Conservation (phyloP, 2,888 invertebrate species). For the Drosophila meridiana region DNA sequence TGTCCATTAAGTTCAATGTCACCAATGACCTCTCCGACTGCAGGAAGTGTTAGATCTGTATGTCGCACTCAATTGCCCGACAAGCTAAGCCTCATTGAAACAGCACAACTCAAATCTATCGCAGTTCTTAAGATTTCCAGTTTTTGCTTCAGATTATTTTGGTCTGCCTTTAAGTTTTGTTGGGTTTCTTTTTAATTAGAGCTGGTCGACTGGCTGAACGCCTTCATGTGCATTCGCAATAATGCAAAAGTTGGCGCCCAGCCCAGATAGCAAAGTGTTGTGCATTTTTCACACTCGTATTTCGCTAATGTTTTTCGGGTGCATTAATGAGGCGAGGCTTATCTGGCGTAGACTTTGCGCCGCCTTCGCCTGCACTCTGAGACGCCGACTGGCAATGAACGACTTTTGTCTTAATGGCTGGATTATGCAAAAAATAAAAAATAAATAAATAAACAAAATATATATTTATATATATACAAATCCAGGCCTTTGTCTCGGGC, state of each 20-base stretch:
- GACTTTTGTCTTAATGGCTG: constrained; percentile 67
- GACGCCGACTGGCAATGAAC: constrained; percentile 32
- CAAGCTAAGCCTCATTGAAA: too few relatives aligned
- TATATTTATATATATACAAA: neutral
- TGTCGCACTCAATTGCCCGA: too few relatives aligned
- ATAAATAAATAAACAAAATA: neutral
- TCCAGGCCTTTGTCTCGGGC: constrained; percentile 53
- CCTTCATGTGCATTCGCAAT: constrained; percentile 18
- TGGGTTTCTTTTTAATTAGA: neutral
- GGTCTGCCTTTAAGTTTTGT: neutral
- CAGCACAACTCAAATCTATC: too few relatives aligned
- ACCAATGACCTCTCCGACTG: too few relatives aligned
- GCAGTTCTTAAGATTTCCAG: too few relatives aligned
- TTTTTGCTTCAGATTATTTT: neutral
- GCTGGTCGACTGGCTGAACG: constrained; percentile 5
- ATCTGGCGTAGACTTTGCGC: constrained; percentile 59
- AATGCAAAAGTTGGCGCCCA: constrained; percentile 71
- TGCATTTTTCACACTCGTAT: constrained; percentile 54
- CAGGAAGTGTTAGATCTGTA: too few relatives aligned
- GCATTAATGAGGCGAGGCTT: constrained; percentile 68
- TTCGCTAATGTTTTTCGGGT: constrained; percentile 49
- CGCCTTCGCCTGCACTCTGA: constrained; percentile 53
- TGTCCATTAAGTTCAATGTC: too few relatives aligned
- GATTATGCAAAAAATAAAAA: constrained; percentile 58
- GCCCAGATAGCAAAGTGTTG: constrained; percentile 62